phyloP scores from a whole-genome alignment of 2,797 vertebrate genomes.

The Presbytis comata region DNA sequence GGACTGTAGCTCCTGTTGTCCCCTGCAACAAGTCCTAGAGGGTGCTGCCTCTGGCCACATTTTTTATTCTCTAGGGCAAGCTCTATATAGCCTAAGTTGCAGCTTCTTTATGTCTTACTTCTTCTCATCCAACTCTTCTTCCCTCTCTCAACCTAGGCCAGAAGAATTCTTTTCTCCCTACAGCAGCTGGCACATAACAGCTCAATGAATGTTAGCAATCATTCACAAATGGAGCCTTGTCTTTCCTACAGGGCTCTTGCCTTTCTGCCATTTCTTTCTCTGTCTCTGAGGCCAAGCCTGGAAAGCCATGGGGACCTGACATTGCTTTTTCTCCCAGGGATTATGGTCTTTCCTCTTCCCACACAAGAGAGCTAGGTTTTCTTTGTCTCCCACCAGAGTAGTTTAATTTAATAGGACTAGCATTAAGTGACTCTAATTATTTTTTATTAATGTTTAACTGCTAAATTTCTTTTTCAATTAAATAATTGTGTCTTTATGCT shows the following conservation, averaged over 20 bases:
- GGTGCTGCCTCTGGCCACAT: not conserved
- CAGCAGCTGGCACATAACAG: not conserved
- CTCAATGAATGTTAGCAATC: not conserved
- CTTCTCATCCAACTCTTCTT: not conserved
- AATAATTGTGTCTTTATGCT: constrained; percentile 65
- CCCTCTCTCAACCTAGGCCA: not conserved
- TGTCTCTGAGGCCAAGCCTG: not conserved
- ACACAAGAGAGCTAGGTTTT: constrained; percentile 31
- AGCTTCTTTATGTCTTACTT: not conserved
- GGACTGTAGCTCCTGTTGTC: not conserved
- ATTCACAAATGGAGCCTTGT: constrained; percentile 7
- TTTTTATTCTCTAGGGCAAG: not conserved
- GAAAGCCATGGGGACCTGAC: not conserved
- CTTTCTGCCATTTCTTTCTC: constrained; percentile 3
- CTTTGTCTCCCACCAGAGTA: constrained; percentile 56
- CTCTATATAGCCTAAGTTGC: not conserved
- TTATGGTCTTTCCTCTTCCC: not conserved
- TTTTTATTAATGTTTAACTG: constrained; percentile 70
- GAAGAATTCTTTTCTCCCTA: not conserved
- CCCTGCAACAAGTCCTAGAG: not conserved
- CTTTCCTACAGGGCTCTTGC: not conserved
- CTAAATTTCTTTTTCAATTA: constrained; percentile 72
- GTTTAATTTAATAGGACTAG: constrained; percentile 62
- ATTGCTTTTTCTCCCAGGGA: not conserved
- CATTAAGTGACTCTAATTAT: constrained; percentile 66